Percentiles rank a stretch among this genome's conserved stretches.
phyloP scores from a whole-genome alignment of 1,140 invertebrate species.

The Trachymyrmex cornetzi region DNA sequence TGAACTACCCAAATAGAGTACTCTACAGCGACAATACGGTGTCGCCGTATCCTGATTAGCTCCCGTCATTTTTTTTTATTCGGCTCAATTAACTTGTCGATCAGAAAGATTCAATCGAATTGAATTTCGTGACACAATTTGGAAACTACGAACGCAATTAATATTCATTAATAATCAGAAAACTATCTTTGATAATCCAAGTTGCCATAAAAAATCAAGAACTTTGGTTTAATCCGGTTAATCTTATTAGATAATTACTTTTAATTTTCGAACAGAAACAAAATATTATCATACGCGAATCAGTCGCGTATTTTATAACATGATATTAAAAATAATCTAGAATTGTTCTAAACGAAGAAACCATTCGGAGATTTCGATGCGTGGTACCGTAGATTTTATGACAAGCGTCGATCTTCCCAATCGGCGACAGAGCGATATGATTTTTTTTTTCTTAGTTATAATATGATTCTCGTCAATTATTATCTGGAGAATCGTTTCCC shows the following conservation, averaged over 20 bases:
- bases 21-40: conserved; percentile 97
- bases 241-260: background rate
- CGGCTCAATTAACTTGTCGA: background rate
- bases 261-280: background rate
- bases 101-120: background rate
- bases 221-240: background rate
- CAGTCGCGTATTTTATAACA: background rate
- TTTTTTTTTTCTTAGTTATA: no score
- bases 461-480: background rate
- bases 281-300: background rate
- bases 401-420: background rate
- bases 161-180: background rate
- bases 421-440: background rate
- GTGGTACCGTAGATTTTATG: background rate
- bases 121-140: background rate
- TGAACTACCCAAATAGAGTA: conserved; percentile 98
- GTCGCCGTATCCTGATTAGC: conserved; percentile 88
- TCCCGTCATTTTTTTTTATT: conserved; percentile 80
- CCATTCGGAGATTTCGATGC: conserved; percentile 13
- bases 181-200: background rate
- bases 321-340: background rate
- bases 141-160: background rate
- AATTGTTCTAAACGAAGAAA: background rate
- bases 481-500: conserved; percentile 25
- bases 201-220: background rate